These are phyloP conservation scores for Poecilia picta DNA, from an alignment of 2,797 vertebrate genomes.

Conservation along the genomic window DNA sequence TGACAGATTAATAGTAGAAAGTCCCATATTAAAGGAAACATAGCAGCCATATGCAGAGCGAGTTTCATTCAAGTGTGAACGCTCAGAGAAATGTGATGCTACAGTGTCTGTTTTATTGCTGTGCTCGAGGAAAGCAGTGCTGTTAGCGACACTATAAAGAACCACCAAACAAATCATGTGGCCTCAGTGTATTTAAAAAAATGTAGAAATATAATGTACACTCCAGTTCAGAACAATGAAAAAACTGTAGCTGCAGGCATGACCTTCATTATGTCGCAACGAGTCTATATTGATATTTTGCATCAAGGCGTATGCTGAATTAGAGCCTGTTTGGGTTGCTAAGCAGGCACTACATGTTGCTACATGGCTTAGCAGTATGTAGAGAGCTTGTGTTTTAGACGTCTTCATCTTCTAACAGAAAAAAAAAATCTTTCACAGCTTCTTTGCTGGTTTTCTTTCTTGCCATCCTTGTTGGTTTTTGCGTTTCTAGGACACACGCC, in stretches of 20 bases:
- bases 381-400: slow-evolving; percentile 74
- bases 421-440: slow-evolving; percentile 1
- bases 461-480: slow-evolving; percentile 8
- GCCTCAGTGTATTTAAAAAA: not conserved
- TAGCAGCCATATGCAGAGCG: not conserved
- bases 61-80: not conserved
- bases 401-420: slow-evolving; percentile 25
- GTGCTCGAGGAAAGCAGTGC: not conserved
- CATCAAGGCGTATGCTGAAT: slow-evolving; percentile 77
- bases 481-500: slow-evolving; percentile 26
- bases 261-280: not conserved
- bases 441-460: slow-evolving; percentile 1
- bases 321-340: slow-evolving; percentile 60
- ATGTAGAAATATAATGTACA: not conserved
- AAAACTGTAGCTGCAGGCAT: not conserved
- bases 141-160: not conserved
- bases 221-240: not conserved
- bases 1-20: not conserved
- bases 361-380: slow-evolving; percentile 70
- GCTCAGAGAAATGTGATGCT: not conserved
- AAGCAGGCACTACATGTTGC: too few species aligned
- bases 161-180: not conserved
- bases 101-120: not conserved
- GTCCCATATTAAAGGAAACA: not conserved
- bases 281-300: slow-evolving; percentile 9